Base-by-base conservation (phyloP, 2,797 vertebrate species). In the Catamblyrhynchus diadema region DNA sequence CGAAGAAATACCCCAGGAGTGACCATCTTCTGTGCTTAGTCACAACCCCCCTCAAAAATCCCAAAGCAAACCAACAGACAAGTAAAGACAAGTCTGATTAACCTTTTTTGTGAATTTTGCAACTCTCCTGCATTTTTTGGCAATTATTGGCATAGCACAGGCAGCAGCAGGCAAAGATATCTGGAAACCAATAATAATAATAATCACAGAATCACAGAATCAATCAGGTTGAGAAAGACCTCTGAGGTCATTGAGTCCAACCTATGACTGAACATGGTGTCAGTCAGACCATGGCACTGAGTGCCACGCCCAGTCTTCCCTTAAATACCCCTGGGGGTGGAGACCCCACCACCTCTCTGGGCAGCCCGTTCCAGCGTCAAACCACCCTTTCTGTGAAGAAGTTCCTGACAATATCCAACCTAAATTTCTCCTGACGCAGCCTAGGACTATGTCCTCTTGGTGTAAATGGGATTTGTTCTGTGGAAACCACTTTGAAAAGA, bases 191-290 rank as follows among this genome's bases (percentile, higher is more conserved):
- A 25, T 16, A 60, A 20, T 25, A 37, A 28, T 25, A 39, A 30
- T 51, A 51, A 56, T n/a, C 53, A 54, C 32, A 54, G 66, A 74
- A 48, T 27, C 21, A 59, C 14, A 24, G 22, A 77, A 82, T 45
- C 14, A 14, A 15, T 56, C 5, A 54, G 21, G 10, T 7, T 57
- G 28, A 14, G 27, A 57, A 64, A 57, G 20, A 39, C 24, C 6
- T 50, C 21, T 33, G 50, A 4, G 48, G 2, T 60, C 53, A 45
- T 6, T 0, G 0, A 67, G 32, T 56, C 41, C 15, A 24, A 9
- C 3, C 41, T 2, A 0, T 23, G 15, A 47, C 22, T 2, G 0
- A 3, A 24, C 27, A 10, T 0, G 0, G 12, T 24, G 32, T 24
- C 48, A 30, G 12, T 9, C 17, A 54, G 35, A 14, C 48, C 8